These are phyloP conservation scores for Chesias legatella DNA, from an alignment of 2,888 invertebrate genomes.

Conservation along the genomic window DNA sequence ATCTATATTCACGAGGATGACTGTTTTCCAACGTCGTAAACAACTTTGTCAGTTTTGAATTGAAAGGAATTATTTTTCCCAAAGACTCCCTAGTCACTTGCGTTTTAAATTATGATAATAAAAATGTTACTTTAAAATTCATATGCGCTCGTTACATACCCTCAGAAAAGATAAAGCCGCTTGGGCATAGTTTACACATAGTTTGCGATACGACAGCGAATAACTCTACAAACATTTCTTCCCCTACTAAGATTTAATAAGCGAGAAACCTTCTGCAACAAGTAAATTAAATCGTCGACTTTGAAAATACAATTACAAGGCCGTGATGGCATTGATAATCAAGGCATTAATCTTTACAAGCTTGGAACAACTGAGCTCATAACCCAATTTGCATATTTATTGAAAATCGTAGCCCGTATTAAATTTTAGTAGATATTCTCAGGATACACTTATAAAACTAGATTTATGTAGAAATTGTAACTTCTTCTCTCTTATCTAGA, in stretches of 20 bases:
- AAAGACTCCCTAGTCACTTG: constrained; percentile 37
- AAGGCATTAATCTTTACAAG: constrained; percentile 45
- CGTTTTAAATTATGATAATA: constrained; percentile 30
- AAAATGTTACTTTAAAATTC: constrained; percentile 33
- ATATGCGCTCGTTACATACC: constrained; percentile 30
- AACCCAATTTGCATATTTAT: constrained; percentile 61
- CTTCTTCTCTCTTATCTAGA: constrained; percentile 47
- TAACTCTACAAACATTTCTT: constrained; percentile 39
- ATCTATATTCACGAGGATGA: constrained; percentile 39
- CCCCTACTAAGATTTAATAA: constrained; percentile 34
- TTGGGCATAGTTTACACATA: constrained; percentile 54
- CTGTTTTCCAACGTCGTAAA: constrained; percentile 52
- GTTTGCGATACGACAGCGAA: constrained; percentile 44
- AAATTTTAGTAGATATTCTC: constrained; percentile 42
- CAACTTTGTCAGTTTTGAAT: constrained; percentile 54
- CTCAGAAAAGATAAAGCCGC: constrained; percentile 39
- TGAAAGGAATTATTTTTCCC: constrained; percentile 49
- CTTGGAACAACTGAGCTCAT: constrained; percentile 49
- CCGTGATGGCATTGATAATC: constrained; percentile 42
- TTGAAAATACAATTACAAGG: constrained; percentile 41
- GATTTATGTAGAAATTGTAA: constrained; percentile 39
- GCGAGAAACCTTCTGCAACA: constrained; percentile 33
- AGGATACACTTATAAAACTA: constrained; percentile 44
- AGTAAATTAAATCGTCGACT: constrained; percentile 27
- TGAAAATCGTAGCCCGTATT: constrained; percentile 55